A percentile compares a stretch with the other conserved stretches of the same genome.
Evolutionary conservation across 1,140 invertebrate genomes (phyloP).

Genomic region (Aphis craccivora): DNA sequence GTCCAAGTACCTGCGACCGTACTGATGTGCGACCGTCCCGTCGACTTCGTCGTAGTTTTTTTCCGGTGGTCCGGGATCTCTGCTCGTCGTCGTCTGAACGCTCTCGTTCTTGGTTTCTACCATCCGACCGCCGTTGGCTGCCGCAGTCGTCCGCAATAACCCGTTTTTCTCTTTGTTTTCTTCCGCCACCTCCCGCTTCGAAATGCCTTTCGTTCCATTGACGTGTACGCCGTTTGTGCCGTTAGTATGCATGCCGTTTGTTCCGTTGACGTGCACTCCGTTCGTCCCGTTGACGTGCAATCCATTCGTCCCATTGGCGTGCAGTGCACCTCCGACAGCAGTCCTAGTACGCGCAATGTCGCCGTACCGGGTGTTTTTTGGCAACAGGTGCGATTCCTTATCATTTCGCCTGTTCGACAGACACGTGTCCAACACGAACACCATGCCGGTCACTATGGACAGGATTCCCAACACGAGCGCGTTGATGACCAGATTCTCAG

Average conservation of each 20-base stretch:
- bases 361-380: constrained; percentile 39
- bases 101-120: constrained; percentile 39
- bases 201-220: background rate
- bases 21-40: background rate
- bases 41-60: background rate
- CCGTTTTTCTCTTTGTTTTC: constrained; percentile 36
- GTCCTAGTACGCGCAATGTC: constrained; percentile 10
- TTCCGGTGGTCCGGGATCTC: background rate
- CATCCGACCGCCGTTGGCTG: background rate
- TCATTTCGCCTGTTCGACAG: constrained; percentile 41
- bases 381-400: constrained; percentile 32
- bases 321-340: background rate
- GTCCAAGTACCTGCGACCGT: constrained; percentile 9
- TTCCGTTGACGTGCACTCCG: background rate
- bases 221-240: background rate
- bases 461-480: constrained; percentile 74
- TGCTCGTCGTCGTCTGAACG: background rate
- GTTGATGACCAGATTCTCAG: constrained; percentile 73
- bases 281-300: background rate
- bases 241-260: constrained; percentile 10
- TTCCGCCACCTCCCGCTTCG: background rate
- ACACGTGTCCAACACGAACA: constrained; percentile 62
- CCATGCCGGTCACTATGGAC: constrained; percentile 72
- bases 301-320: background rate
- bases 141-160: constrained; percentile 29